These are phyloP conservation scores for Agrotis ipsilon DNA, from an alignment of 2,888 invertebrate genomes.

Conservation along the genomic window DNA sequence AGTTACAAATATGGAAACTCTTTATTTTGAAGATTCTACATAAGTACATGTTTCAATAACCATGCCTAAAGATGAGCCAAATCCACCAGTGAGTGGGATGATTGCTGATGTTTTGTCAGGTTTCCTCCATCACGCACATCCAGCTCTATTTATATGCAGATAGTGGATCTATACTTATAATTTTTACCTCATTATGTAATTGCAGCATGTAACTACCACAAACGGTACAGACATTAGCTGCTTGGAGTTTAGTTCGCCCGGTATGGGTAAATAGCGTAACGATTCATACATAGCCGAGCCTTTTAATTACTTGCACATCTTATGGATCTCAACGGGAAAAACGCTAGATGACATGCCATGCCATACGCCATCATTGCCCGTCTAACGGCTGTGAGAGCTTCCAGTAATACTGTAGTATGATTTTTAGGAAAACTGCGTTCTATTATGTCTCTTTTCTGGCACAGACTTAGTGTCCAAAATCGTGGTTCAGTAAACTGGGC, in stretches of 20 bases:
- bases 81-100: background rate
- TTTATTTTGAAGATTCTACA: too few relatives aligned
- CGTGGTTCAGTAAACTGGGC: constrained; percentile 19
- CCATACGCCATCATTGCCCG: constrained; percentile 24
- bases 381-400: constrained; percentile 31
- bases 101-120: background rate
- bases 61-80: background rate
- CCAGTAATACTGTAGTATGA: constrained; percentile 12
- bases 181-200: constrained; percentile 24
- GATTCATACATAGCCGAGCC: constrained; percentile 41
- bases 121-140: background rate
- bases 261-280: constrained; percentile 52
- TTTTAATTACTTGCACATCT: constrained; percentile 62
- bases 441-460: background rate
- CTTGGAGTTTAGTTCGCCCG: constrained; percentile 33
- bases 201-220: constrained; percentile 17
- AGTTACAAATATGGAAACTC: too few relatives aligned
- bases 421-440: background rate
- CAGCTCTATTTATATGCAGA: background rate
- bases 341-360: constrained; percentile 53
- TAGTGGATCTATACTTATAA: background rate
- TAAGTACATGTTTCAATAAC: too few relatives aligned
- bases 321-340: constrained; percentile 58
- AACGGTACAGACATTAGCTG: constrained; percentile 49
- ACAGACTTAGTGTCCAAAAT: constrained; percentile 29